phyloP scores from a whole-genome alignment of 2,888 invertebrate species.

The Oxystoma pomonae region DNA sequence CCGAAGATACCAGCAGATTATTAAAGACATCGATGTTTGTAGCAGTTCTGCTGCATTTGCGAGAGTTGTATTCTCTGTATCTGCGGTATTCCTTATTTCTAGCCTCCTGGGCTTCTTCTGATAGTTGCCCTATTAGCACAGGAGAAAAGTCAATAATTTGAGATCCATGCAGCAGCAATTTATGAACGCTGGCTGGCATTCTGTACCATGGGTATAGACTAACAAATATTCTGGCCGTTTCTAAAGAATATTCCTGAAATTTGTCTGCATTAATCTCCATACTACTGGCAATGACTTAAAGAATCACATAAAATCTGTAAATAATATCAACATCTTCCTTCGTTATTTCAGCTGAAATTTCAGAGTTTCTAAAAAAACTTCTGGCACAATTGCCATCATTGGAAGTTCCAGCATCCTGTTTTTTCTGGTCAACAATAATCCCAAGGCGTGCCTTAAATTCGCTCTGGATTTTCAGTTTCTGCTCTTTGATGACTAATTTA shows the following conservation, averaged over 20 bases:
- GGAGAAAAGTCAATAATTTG: background rate
- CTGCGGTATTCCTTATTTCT: conserved; percentile 7
- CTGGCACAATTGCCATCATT: too few species aligned
- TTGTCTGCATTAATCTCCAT: background rate
- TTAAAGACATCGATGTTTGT: conserved; percentile 8
- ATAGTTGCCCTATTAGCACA: conserved; percentile 9
- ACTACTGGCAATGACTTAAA: conserved; percentile 1
- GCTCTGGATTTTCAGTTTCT: conserved; percentile 6
- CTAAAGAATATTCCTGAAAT: conserved; percentile 3
- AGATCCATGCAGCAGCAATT: conserved; percentile 8
- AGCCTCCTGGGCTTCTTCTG: conserved; percentile 11
- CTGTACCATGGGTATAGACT: conserved; percentile 3
- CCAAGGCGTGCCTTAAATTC: background rate
- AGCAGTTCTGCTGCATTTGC: conserved; percentile 3
- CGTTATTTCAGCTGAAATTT: conserved; percentile 6
- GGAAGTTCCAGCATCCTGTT: too few species aligned
- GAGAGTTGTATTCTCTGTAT: conserved; percentile 7
- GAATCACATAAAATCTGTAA: too few species aligned
- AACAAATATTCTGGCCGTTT: conserved; percentile 2
- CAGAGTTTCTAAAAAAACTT: conserved; percentile 9
- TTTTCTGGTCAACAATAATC: background rate
- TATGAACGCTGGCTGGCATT: conserved; percentile 9
- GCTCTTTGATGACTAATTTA: background rate
- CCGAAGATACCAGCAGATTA: conserved; percentile 2
- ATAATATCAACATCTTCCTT: background rate